phyloP scores from a whole-genome alignment of 1,140 invertebrate genomes.

The Drosophila leontia region DNA sequence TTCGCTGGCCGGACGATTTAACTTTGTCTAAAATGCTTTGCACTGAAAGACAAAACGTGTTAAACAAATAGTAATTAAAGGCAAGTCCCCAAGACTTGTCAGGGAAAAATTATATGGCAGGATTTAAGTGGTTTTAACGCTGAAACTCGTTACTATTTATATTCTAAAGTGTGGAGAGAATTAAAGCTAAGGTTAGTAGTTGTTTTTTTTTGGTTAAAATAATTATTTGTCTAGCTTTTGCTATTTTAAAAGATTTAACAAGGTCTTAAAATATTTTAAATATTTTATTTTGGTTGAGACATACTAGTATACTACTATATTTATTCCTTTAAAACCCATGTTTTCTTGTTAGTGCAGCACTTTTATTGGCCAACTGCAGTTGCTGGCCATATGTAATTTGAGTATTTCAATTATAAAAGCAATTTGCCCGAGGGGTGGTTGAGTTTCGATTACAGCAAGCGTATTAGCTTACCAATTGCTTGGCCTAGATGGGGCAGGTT shows the following conservation, averaged over 20 bases:
- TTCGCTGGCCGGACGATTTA: constrained; percentile 9
- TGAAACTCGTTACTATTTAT: background rate
- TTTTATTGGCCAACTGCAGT: constrained; percentile 24
- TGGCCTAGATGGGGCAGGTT: background rate
- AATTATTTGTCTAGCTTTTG: background rate
- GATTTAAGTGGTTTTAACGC: too few species aligned
- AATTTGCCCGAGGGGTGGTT: constrained; percentile 42
- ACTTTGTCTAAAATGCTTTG: constrained; percentile 9
- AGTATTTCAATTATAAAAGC: constrained; percentile 79
- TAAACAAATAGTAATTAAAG: background rate
- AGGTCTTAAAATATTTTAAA: background rate
- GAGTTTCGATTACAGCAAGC: constrained; percentile 56
- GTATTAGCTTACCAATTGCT: constrained; percentile 65
- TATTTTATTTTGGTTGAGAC: background rate
- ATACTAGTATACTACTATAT: too few species aligned
- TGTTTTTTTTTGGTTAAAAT: background rate
- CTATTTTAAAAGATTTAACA: background rate
- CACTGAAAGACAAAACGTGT: constrained; percentile 3
- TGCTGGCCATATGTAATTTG: constrained; percentile 59
- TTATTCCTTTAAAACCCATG: background rate
- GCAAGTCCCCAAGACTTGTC: background rate
- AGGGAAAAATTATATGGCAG: too few species aligned
- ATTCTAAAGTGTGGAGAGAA: background rate
- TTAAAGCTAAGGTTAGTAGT: background rate
- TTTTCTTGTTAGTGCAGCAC: constrained; percentile 1